Evolutionary conservation across 2,888 invertebrate species (phyloP), one percentile per base, ranked within the genome.

Genomic region (Odontothrips loti): DNA sequence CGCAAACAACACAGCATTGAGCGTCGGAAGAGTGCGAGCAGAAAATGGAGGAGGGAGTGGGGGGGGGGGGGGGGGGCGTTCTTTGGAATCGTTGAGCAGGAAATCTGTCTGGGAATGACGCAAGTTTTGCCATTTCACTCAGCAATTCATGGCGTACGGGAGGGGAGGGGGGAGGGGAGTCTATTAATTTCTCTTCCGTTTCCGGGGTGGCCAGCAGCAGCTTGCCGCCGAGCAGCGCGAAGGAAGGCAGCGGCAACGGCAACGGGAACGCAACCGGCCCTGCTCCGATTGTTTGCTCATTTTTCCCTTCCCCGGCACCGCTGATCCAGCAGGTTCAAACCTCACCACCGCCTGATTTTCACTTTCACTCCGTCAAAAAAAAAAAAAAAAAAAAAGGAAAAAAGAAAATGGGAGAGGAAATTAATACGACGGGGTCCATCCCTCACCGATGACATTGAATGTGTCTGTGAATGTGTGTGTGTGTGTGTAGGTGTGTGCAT

Each of bases 121-220:
- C 68, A 75, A 75, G 68, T 75, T 75, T 23, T 75, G 68, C 68
- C 68, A 27, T 75, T 75, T 75, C 68, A 75, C 68, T 75, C 68
- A 23, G 68, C 68, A 75, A 75, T 75, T 75, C 68, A 75, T 75
- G 68, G 23, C 68, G 27, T 43, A 27, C 23, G 27, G 68, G 11
- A 11, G 15, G 23, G 68, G 23, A 27, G 12, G 68, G 68, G 23
- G 68, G 68, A 27, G 9, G 68, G 23, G 11, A 75, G 68, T 75
- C 68, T 75, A 75, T 75, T 75, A 75, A 75, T 75, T 75, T 75
- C 68, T n/a, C 68, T 75, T 75, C 68, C 68, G 68, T 75, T 75
- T 75, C 27, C 23, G 68, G 9, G 68, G 58, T 58, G 58, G 58
- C 58, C 58, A 58, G 58, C 20, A 58, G 34, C 34, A 43, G 34